These are phyloP conservation scores for Neostethus bicornis DNA, from an alignment of 2,797 vertebrate genomes.

Conservation along the genomic window DNA sequence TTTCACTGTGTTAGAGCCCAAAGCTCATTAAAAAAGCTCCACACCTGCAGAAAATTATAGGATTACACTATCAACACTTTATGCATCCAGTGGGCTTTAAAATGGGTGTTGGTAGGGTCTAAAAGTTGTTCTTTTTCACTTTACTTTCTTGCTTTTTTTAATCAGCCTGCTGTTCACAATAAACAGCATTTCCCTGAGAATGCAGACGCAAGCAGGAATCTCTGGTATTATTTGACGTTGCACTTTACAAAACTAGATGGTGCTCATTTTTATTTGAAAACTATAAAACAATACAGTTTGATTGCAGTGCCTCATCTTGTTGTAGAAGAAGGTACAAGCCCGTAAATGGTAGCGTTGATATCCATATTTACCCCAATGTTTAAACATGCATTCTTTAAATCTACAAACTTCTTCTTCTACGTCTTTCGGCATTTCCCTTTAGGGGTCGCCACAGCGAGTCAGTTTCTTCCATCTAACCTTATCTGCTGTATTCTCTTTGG, in stretches of 20 bases:
- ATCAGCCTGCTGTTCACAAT: conserved; percentile 3
- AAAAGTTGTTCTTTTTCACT: conserved; percentile 3
- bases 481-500: too few species aligned
- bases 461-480: too few species aligned
- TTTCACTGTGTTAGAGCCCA: not conserved
- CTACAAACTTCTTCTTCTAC: too few species aligned
- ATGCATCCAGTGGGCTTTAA: not conserved
- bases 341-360: conserved; percentile 76
- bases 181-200: conserved; percentile 46
- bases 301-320: conserved; percentile 44
- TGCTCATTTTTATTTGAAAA: conserved; percentile 79
- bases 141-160: conserved; percentile 17
- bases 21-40: not conserved
- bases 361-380: conserved; percentile 59
- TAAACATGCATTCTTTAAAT: too few species aligned
- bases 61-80: too few species aligned
- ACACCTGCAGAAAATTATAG: too few species aligned
- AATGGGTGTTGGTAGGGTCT: not conserved
- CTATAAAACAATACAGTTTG: conserved; percentile 76
- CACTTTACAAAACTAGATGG: conserved; percentile 73
- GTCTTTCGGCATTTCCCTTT: too few species aligned
- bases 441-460: too few species aligned
- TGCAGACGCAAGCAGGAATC: conserved; percentile 71
- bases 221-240: conserved; percentile 74
- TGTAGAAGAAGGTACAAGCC: conserved; percentile 50